Base-by-base conservation (phyloP, 2,888 invertebrate genomes). In the Leptinotarsa tumamoca region DNA sequence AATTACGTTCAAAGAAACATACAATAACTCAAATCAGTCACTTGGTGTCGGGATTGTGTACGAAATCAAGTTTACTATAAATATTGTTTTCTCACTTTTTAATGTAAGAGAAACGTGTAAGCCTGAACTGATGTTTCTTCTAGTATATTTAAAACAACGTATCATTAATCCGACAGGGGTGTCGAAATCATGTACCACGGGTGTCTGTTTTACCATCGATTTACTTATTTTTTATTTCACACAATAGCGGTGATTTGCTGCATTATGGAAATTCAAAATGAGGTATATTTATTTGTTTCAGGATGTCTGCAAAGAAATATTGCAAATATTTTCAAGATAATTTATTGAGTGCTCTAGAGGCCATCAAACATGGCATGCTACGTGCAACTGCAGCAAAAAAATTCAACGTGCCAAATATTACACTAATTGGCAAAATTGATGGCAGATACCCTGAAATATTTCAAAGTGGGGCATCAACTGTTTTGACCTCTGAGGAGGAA, bases 1-100 rank as follows among this genome's bases (percentile, higher is more conserved):
- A n/a, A n/a, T n/a, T n/a, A n/a, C n/a, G n/a, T n/a, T n/a, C n/a
- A 56, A 56, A 56, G 56, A 56, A 56, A 56, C 56, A 18, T 56
- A 18, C 56, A 18, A 4, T 56, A 3, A n/a, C 56, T 18, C 56
- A 56, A 56, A 56, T 56, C 56, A 56, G 56, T 56, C 18, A 56
- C 3, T 56, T 56, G 56, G 56, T 56, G 56, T 56, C 56, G 18
- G 18, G 18, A 56, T 56, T 56, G 10, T 18, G 56, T 56, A 56
- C 56, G 1, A 56, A 17, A 56, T 56, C 56, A 56, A n/a, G 18
- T 56, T 56, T n/a, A 56, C 56, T 56, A 56, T 56, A 56, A 14
- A 56, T 56, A 56, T 56, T 56, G 56, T 18, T 56, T 56, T 56
- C 56, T 56, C 56, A 18, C 56, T 56, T 56, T 56, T 18, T 18